Base-by-base conservation (phyloP, 2,888 invertebrate species). In the Dolichomitus sp. region DNA sequence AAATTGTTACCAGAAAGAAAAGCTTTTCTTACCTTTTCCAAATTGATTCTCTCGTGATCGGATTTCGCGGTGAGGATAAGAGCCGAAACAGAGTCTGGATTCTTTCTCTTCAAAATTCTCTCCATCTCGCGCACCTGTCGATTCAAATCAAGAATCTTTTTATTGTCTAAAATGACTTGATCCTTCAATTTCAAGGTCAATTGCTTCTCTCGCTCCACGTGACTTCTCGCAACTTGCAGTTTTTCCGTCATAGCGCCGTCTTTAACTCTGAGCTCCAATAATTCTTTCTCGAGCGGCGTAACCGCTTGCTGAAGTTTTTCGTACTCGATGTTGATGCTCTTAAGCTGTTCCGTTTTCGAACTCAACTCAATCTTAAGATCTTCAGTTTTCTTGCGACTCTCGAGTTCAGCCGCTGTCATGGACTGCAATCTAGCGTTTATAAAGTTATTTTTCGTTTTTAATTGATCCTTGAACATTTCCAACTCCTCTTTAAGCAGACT, bases 91-190 rank as follows among this genome's bases (percentile, higher is more conserved):
- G 97, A 97, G 94, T 97, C 97, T 0, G 97, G 97, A 94, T 97
- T 97, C 92, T 97, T 97, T 77, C 97, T 95, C 90, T 95, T 96
- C 30, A 97, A 94, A 87, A 97, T 97, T 89, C 97, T 95, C 89
- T 97, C 97, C 97, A 97, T 97, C 94, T 97, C 97, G 87, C 96
- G 96, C 12, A 97, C 97, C 92, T 97, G 97, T 54, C 97, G 94
- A 88, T 97, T 97, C 45, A 97, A 93, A 94, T 97, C 97, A 90
- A 96, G 95, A 83, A 97, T 96, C 63, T 95, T 95, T 86, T 95
- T 95, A 66, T 91, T 93, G 37, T 93, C 93, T 23, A 93, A 50
- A 17, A 93, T 93, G 6, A 93, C 93, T 70, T 93, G 93, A 79
- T 93, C 93, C 54, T 93, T 93, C 14, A 93, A 52, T 69, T 93